phyloP scores from a whole-genome alignment of 2,888 invertebrate species.

The Digitonthophagus gazella region DNA sequence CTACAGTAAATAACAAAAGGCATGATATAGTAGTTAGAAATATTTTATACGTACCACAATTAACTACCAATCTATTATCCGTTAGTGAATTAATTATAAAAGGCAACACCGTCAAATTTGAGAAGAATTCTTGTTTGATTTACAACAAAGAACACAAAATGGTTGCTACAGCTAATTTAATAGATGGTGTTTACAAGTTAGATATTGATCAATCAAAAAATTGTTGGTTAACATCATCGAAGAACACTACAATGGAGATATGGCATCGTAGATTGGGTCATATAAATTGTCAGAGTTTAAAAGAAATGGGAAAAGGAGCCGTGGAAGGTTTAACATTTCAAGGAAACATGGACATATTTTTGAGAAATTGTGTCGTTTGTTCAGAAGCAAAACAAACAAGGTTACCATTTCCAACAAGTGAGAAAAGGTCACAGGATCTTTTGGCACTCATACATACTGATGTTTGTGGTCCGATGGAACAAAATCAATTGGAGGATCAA shows the following conservation, averaged over 20 bases:
- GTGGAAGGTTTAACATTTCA: constrained; percentile 20
- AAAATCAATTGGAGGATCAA: constrained; percentile 34
- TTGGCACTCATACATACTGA: constrained; percentile 37
- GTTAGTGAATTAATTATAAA: constrained; percentile 26
- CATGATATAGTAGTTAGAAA: constrained; percentile 20
- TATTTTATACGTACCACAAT: constrained; percentile 10
- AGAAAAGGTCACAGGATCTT: constrained; percentile 30
- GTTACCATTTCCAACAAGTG: constrained; percentile 34
- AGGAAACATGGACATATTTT: constrained; percentile 23
- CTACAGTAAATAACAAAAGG: constrained; percentile 7
- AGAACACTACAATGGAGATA: neutral
- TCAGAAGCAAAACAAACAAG: constrained; percentile 38
- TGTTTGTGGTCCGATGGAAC: no score
- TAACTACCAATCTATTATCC: constrained; percentile 27
- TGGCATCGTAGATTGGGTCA: constrained; percentile 30
- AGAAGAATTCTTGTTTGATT: constrained; percentile 22
- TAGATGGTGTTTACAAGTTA: constrained; percentile 27
- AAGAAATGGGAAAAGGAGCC: constrained; percentile 21
- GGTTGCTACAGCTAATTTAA: constrained; percentile 22
- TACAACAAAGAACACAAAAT: constrained; percentile 21
- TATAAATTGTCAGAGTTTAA: constrained; percentile 23
- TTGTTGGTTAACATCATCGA: constrained; percentile 7
- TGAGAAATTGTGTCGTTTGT: constrained; percentile 30
- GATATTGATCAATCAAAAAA: constrained; percentile 7
- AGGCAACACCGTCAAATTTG: constrained; percentile 25